Evolutionary conservation across 2,113 vertebrate species (phyloP), one percentile per base, ranked within the genome.

Genomic region (Falcunculus frontatus): DNA sequence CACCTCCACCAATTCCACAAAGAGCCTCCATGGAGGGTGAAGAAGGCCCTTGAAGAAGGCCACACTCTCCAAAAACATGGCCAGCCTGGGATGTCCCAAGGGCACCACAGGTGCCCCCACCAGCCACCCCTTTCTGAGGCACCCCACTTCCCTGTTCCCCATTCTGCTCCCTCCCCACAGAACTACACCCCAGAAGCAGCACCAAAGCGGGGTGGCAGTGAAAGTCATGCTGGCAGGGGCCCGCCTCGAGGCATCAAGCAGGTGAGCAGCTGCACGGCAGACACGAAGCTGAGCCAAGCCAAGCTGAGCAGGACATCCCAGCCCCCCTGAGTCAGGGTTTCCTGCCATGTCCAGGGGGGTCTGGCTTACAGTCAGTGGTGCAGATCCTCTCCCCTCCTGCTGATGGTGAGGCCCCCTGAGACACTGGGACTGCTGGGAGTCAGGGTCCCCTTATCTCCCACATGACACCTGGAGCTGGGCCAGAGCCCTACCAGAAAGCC

Each of bases 131-230:
- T 47, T 77, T 59, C 78, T 1, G 1, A 86, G 49, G 11, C n/a
- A 72, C 29, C 25, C 10, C 26, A 53, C 9, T 33, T 73, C 55
- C 44, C 68, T 46, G 22, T 16, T 89, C n/a, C 27, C 42, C 4
- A 12, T 33, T 13, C 60, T 13, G 7, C 4, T 44, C 30, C 30
- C 32, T 6, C 21, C 18, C 32, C 5, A 8, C 16, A 18, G 30
- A 10, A 1, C 57, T 56, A 78, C 44, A 33, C 15, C 22, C n/a
- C 53, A 76, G 75, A 53, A 68, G 52, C 6, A 10, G 69, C 52
- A 70, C n/a, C 2, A 3, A 56, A 69, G 68, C 0, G 0, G 50
- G 56, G 50, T 2, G 0, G 52, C 65, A 68, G 64, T 1, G 2
- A 76, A 7, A 1, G 3, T 33, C n/a, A 26, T 8, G 32, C 53